phyloP scores from a whole-genome alignment of 1,140 invertebrate genomes.

The Caenorhabditis inopinata region DNA sequence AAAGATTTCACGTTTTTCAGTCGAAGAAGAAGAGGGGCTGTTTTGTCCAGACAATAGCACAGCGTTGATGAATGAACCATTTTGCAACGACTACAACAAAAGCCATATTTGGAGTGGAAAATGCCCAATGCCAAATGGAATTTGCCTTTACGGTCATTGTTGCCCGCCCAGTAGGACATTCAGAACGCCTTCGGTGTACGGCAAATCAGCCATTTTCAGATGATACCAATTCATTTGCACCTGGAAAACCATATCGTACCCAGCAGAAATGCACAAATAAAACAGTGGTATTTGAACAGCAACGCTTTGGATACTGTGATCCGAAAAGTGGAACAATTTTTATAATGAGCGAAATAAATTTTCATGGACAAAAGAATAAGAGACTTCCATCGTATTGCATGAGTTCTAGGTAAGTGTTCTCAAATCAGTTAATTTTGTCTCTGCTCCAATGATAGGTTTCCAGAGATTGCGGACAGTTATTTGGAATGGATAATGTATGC shows the following conservation, averaged over 20 bases:
- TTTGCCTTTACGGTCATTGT: not conserved
- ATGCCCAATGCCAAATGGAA: not conserved
- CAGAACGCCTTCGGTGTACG: no score
- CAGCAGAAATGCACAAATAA: not conserved
- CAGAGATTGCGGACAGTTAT: conserved; percentile 4
- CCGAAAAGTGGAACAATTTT: not conserved
- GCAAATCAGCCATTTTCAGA: no score
- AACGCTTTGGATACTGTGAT: not conserved
- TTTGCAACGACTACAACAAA: not conserved
- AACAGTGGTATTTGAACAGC: not conserved
- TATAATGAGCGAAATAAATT: not conserved
- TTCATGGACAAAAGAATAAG: not conserved
- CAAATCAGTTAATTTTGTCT: no score
- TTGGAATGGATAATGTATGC: not conserved
- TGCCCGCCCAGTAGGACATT: not conserved
- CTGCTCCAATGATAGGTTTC: no score
- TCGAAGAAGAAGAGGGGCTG: not conserved
- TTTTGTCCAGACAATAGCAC: not conserved
- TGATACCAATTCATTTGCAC: not conserved
- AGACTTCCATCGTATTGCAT: not conserved
- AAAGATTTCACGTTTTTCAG: not conserved
- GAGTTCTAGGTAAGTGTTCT: not conserved
- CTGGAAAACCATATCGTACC: not conserved
- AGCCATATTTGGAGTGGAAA: not conserved
- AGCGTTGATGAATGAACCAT: not conserved